A percentile compares a stretch with the other conserved stretches of the same genome.
These are phyloP conservation scores for Pachyseris speciosa DNA, from an alignment of 64 coral and sea anemone genomes.

Conservation along the genomic window DNA sequence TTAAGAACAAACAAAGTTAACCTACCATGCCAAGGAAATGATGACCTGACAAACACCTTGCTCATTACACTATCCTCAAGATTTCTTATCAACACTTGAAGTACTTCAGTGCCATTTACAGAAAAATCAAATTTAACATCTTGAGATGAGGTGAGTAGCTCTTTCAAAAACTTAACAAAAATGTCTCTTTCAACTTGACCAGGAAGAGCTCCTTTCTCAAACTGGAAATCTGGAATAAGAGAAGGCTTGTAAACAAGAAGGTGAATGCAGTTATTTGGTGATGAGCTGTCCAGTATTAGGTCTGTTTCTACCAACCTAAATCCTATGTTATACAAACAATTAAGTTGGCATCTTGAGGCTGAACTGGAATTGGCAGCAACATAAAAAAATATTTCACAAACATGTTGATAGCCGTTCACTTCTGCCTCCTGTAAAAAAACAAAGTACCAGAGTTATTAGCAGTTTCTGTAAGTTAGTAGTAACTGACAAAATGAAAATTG, in stretches of 20 bases:
- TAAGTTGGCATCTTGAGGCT: background rate
- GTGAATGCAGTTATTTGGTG: background rate
- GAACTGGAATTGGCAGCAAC: background rate
- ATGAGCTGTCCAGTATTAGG: background rate
- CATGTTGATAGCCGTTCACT: background rate
- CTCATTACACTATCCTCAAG: background rate
- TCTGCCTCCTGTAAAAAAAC: background rate
- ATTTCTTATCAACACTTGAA: background rate
- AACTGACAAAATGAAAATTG: background rate
- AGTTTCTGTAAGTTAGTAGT: no score
- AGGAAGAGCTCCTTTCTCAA: background rate
- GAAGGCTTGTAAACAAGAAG: background rate
- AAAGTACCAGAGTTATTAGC: background rate
- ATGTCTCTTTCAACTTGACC: background rate
- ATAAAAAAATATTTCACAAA: background rate
- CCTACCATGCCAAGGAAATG: conserved; percentile 9
- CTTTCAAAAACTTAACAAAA: background rate
- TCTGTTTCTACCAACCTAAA: background rate
- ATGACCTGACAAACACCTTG: background rate
- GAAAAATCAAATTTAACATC: background rate
- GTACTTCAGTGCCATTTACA: background rate
- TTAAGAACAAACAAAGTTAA: background rate
- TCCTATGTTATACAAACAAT: background rate
- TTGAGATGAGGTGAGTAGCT: background rate
- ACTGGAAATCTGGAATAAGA: background rate